Base-by-base conservation (phyloP, 2,888 invertebrate genomes). In the Halictus ligatus region DNA sequence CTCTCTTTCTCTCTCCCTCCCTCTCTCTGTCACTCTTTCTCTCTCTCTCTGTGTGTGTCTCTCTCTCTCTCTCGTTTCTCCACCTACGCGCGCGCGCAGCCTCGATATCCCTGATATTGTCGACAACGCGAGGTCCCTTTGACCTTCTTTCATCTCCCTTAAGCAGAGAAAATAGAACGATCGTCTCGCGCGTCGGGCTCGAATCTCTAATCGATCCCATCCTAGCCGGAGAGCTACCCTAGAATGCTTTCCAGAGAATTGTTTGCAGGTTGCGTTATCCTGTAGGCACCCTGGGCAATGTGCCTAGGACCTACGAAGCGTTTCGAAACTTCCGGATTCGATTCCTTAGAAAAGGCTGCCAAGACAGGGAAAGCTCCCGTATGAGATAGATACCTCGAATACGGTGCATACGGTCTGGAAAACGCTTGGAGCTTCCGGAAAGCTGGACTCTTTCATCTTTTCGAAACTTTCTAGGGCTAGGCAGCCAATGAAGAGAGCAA, bases 21-120 rank as follows among this genome's bases (percentile, higher is more conserved):
- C 43, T 43, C 43, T 43, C 43, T 8, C 43, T 43, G 8, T 43
- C 43, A 8, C 43, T 7, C 43, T 8, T 8, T 43, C 43, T 43
- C 43, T 43, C 43, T 43, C 43, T 8, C 43, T 43, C 43, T n/a
- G n/a, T n/a, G n/a, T n/a, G n/a, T n/a, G n/a, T 35, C 35, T 8
- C 10, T 10, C 54, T 10, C 21, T 7, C 18, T 7, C 21, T 7
- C 18, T 7, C 21, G 8, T 8, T 3, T 10, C 54, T 10, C n/a
- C 3, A 18, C 54, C 7, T 54, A 54, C 8, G 21, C 54, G 35
- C 35, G 35, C 54, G 54, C 54, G 21, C 21, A 50, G 18, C 50
- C 54, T 25, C 81, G 64, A 78, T 80, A 85, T 80, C 75, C 76
- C 77, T 35, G 77, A 86, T 86, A 86, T 86, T 50, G 77, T 80